Conservation (phyloP, 1,140 invertebrate species). For the Drosophila nigromelanica region DNA sequence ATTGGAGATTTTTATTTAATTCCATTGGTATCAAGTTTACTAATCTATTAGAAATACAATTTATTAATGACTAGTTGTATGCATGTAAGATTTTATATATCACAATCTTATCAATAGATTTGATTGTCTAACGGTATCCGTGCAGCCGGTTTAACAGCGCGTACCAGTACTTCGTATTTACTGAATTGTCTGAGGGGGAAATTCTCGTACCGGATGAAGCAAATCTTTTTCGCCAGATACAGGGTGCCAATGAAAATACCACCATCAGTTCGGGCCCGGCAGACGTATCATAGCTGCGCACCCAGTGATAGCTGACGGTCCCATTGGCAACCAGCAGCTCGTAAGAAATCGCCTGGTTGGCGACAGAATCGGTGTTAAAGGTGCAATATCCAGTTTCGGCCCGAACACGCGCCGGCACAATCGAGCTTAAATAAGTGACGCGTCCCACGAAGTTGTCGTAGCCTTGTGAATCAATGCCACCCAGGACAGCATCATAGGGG, state of each 20-base stretch:
- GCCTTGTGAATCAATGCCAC: constrained; percentile 44
- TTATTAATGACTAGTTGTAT: no score
- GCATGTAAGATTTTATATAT: no score
- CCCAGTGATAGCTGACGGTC: constrained; percentile 56
- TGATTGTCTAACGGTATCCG: no score
- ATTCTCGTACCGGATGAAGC: constrained; percentile 42
- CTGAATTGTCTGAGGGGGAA: constrained; percentile 18
- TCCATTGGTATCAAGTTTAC: no score
- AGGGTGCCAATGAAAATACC: constrained; percentile 51
- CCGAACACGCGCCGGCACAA: constrained; percentile 51
- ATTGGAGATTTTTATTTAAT: no score
- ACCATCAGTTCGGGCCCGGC: constrained; percentile 41
- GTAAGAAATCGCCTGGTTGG: constrained; percentile 1
- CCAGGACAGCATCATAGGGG: constrained; percentile 44
- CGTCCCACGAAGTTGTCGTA: constrained; percentile 61
- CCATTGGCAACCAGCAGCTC: constrained; percentile 45
- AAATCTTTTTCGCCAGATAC: constrained; percentile 1
- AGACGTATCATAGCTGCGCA: constrained; percentile 53
- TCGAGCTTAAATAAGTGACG: not conserved
- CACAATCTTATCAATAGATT: no score
- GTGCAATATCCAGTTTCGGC: constrained; percentile 39
- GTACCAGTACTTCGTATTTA: constrained; percentile 59
- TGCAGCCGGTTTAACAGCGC: no score
- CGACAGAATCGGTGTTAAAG: constrained; percentile 35
- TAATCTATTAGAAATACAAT: no score